phyloP scores from a whole-genome alignment of 2,888 invertebrate genomes.

The Morpho deidamia region DNA sequence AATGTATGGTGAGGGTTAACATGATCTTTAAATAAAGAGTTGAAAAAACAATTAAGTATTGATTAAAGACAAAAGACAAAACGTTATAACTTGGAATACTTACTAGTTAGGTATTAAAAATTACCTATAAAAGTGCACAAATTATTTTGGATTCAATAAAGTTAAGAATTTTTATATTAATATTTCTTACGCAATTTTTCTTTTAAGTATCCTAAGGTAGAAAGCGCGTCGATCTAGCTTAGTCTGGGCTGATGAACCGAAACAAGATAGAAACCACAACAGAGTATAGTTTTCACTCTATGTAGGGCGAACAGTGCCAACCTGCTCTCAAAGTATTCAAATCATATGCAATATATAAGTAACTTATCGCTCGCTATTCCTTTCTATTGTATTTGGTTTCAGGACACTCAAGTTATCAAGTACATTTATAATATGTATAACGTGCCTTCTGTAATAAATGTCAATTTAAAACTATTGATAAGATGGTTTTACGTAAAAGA shows the following conservation, averaged over 20 bases:
- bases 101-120: no score
- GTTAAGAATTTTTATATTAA: no score
- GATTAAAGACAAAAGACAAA: no score
- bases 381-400: neutral
- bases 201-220: slow-evolving; percentile 40
- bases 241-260: slow-evolving; percentile 50
- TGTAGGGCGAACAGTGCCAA: slow-evolving; percentile 60
- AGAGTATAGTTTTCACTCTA: slow-evolving; percentile 64
- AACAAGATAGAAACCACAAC: slow-evolving; percentile 65
- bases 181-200: slow-evolving; percentile 1
- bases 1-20: neutral
- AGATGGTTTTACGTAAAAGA: no score
- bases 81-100: no score
- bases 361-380: neutral
- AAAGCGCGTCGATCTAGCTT: slow-evolving; percentile 50
- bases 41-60: no score
- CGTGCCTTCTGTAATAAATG: no score
- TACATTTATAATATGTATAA: no score
- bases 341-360: neutral
- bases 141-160: no score
- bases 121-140: no score
- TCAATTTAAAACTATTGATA: no score
- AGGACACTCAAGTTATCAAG: no score
- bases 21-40: neutral
- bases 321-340: slow-evolving; percentile 34